A percentile compares a stretch with the other conserved stretches of the same genome.
Conservation (phyloP, 2,797 vertebrate species). For the Tragelaphus eurycerus region DNA sequence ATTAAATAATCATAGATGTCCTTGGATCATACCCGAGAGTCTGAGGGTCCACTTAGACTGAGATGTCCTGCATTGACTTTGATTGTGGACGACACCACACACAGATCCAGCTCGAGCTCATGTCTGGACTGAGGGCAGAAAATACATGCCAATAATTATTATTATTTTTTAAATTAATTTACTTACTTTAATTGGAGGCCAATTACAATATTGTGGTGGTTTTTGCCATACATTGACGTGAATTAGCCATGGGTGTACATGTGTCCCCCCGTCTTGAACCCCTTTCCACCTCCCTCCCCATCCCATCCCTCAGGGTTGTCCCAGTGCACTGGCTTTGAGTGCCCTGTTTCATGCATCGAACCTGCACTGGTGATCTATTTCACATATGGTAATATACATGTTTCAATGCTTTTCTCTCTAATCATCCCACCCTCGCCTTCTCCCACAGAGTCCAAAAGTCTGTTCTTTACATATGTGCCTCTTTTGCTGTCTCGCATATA, state of each 20-base stretch:
- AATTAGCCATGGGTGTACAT: background rate
- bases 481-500: background rate
- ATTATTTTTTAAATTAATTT: background rate
- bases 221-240: background rate
- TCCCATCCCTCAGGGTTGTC: background rate
- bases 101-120: accelerated
- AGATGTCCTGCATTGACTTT: background rate
- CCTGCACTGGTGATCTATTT: background rate
- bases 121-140: background rate
- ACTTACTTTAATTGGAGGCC: background rate
- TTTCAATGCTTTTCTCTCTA: background rate
- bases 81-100: background rate
- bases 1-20: background rate
- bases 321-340: background rate
- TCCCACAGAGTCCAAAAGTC: background rate
- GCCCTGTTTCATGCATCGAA: background rate
- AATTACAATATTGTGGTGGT: background rate
- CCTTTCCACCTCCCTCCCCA: background rate
- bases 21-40: background rate
- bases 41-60: background rate
- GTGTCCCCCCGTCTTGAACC: background rate
- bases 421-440: background rate
- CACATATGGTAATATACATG: background rate
- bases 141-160: background rate
- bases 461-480: background rate